Evolutionary conservation across 2,888 invertebrate genomes (phyloP), one percentile per base, ranked within the genome.

Genomic region (Trachelus tabidus): DNA sequence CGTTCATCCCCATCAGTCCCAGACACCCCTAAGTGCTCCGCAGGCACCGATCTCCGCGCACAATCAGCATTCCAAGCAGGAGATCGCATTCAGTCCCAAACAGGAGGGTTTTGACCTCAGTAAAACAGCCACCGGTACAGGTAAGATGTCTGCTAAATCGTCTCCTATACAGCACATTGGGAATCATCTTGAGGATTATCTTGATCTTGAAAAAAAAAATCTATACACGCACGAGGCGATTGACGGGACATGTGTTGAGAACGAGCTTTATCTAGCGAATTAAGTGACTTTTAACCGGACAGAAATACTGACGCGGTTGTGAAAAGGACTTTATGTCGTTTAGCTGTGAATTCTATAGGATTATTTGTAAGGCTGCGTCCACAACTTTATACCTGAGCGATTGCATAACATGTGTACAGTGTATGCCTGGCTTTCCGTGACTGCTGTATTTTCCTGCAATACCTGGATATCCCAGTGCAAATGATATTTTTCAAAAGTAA

Each of bases 41-140:
- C 93, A 94, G 40, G 94, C 88, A 76, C 88, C 90, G 33, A 88
- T 86, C 81, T 85, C 89, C 30, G 89, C 89, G 76, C 81, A 79
- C 34, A 88, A 87, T 82, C 91, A 91, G 80, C 91, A 91, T 77
- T 83, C 90, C 34, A 91, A 90, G 81, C 90, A 89, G 84, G 91
- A 91, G 83, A 83, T 89, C 75, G 87, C 85, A 75, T 83, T 87
- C 68, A 90, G 90, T 75, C 95, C 95, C 86, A 94, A 94, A 90
- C 95, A 95, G 88, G 94, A 94, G 85, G 94, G 94, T 78, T 91
- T 91, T 87, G 93, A 93, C 85, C 93, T 94, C 82, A 93, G 94
- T 88, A 95, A 95, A 89, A 93, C 93, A 79, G 92, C 94, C 81
- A 92, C 94, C 87, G 94, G 94, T 93, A 90, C 94, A 85, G 95